Conservation (phyloP, 1,140 invertebrate genomes). For the Chironomus tepperi region DNA sequence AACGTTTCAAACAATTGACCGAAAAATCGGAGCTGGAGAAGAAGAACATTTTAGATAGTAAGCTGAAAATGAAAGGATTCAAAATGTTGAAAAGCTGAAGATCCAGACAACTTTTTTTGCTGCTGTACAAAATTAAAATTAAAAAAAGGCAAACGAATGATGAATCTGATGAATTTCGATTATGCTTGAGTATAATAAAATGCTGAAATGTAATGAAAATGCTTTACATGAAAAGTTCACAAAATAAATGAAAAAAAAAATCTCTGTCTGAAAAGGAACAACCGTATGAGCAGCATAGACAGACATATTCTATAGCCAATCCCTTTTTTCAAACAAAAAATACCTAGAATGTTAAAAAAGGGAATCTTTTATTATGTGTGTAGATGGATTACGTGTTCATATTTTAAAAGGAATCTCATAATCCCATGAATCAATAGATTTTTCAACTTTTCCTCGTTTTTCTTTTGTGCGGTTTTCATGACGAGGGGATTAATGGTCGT, state of each 20-base stretch:
- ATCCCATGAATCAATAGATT: slow-evolving; percentile 6
- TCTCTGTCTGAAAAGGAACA: too few species aligned
- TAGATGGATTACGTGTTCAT: slow-evolving; percentile 1
- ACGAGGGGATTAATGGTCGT: too few species aligned
- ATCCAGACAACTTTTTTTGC: neutral
- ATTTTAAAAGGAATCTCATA: slow-evolving; percentile 14
- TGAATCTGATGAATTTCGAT: neutral
- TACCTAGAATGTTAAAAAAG: neutral
- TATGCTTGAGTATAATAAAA: neutral
- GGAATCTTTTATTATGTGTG: slow-evolving; percentile 16
- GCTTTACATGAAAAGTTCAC: neutral
- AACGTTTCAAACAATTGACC: slow-evolving; percentile 45
- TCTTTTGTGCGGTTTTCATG: neutral
- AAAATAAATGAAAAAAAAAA: too few species aligned
- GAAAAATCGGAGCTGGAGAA: slow-evolving; percentile 42
- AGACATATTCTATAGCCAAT: neutral
- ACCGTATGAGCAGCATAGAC: neutral
- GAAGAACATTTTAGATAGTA: slow-evolving; percentile 47
- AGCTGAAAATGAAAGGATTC: slow-evolving; percentile 59
- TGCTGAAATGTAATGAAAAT: neutral
- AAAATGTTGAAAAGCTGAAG: neutral
- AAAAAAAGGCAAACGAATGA: neutral
- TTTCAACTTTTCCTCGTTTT: neutral
- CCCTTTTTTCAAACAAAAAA: neutral
- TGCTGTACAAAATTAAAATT: neutral